Base-by-base conservation (phyloP, 2,888 invertebrate genomes). In the Amphipoea lucens region DNA sequence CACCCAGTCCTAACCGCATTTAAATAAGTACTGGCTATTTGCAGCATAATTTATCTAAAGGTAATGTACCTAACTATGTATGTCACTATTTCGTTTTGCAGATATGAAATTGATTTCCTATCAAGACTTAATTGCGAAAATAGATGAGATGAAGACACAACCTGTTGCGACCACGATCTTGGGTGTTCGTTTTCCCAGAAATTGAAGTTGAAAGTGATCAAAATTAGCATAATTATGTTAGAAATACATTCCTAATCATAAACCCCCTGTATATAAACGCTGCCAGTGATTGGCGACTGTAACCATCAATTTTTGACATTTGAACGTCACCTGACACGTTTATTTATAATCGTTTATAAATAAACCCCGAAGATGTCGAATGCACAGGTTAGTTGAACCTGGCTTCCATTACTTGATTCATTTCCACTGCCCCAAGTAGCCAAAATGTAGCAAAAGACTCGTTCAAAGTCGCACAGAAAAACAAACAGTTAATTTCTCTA, bases 1-100 rank as follows among this genome's bases (percentile, higher is more conserved):
- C 85, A 88, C 85, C 78, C 82, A 87, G 75, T 84, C 83, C 87
- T 86, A 88, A 88, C 88, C 88, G 77, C 89, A 87, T 82, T 85
- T 77, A 60, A 83, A 79, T 87, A 86, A 85, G 84, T 73, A 85
- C 70, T 74, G 85, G 76, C 76, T 83, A 85, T 75, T 84, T 84
- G 77, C 75, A 63, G 62, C 74, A 66, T 78, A 70, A 76, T 69
- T 60, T 65, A 77, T 72, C 40, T 75, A 23, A 68, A 67, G 11
- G 29, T 73, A 68, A 20, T 40, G 51, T 62, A 68, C 42, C 65
- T 83, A 11, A 11, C 54, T 54, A 57, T 54, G 20, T 14, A 42
- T 70, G 62, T 70, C 42, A 42, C 54, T 65, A 63, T 74, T 75
- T 62, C 12, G 20, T 42, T 67, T 23, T 68, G 6, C 63, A 78